Conservation (phyloP, 2,888 invertebrate species). For the Rhingia rostrata region DNA sequence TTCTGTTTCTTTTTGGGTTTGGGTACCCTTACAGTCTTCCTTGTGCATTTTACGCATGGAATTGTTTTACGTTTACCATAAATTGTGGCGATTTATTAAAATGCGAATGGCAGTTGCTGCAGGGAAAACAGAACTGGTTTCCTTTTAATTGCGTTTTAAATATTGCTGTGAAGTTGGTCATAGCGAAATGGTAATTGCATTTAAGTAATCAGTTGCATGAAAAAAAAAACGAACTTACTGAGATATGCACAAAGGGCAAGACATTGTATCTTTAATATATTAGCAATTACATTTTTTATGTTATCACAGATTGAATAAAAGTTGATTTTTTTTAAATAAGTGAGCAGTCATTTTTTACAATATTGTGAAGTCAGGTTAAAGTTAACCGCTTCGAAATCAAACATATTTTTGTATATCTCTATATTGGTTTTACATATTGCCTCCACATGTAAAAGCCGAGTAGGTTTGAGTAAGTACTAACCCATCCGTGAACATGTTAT, state of each 20-base stretch:
- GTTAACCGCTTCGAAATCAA: no score
- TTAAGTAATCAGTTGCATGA: slow-evolving; percentile 15
- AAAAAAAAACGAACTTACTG: not conserved
- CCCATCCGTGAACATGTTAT: no score
- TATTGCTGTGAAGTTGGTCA: slow-evolving; percentile 30
- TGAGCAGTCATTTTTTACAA: no score
- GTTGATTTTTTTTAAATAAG: no score
- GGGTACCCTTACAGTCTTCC: slow-evolving; percentile 17
- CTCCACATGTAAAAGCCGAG: no score
- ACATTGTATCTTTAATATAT: no score
- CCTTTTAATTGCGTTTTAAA: slow-evolving; percentile 40
- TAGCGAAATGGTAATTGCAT: slow-evolving; percentile 31
- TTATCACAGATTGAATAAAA: no score
- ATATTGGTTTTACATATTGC: no score
- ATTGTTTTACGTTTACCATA: slow-evolving; percentile 56
- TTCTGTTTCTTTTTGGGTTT: slow-evolving; percentile 16
- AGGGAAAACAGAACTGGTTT: slow-evolving; percentile 36
- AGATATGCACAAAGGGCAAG: not conserved
- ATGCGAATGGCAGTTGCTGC: slow-evolving; percentile 11
- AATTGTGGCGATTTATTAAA: slow-evolving; percentile 59
- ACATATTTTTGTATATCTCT: no score
- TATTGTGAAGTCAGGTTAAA: no score
- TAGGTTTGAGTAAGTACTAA: no score
- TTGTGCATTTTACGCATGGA: slow-evolving; percentile 28
- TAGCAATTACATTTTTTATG: no score